These are phyloP conservation scores for Mungos mungo DNA, from an alignment of 2,113 vertebrate genomes.

Conservation along the genomic window DNA sequence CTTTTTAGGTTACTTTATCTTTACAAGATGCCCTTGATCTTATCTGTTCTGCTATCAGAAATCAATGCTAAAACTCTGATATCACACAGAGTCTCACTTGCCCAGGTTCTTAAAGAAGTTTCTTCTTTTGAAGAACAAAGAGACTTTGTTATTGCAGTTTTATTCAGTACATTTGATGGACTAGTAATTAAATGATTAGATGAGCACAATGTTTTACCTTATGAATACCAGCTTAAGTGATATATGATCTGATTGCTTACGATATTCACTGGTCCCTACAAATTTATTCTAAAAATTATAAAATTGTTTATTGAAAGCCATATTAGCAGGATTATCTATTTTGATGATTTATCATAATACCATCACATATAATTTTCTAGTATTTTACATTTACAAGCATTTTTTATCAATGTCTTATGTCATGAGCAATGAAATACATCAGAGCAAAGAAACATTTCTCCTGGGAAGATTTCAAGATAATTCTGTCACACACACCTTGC, in stretches of 20 bases:
- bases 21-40: neutral
- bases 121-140: constrained; percentile 32
- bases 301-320: constrained; percentile 26
- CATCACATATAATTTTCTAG: neutral
- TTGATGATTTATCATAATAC: neutral
- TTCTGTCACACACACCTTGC: neutral
- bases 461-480: neutral
- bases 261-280: neutral
- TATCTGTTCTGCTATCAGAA: neutral
- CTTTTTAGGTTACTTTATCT: neutral
- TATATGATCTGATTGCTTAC: neutral
- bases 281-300: neutral
- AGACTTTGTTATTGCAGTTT: neutral
- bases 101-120: neutral
- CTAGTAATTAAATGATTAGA: neutral
- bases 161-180: neutral
- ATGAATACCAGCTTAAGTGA: neutral
- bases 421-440: neutral
- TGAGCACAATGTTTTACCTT: neutral
- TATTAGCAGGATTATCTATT: neutral
- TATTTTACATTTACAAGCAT: neutral
- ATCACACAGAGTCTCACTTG: neutral
- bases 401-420: neutral
- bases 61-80: neutral
- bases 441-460: neutral